Base-by-base conservation (phyloP, 2,113 vertebrate species). In the Raphicerus campestris region DNA sequence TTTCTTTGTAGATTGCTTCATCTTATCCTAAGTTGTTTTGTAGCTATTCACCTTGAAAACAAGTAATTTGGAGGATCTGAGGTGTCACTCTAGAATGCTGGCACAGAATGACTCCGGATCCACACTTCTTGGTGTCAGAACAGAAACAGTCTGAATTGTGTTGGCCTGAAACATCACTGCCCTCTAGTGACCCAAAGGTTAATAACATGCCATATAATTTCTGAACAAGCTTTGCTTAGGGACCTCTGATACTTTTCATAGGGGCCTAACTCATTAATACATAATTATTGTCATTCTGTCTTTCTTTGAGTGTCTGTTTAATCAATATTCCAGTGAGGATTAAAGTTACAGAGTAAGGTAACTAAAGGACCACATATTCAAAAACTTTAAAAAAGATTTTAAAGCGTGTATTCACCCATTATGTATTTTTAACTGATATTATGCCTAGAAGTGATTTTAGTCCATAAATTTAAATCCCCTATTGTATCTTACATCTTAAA, bases 151-250 rank as follows among this genome's bases (percentile, higher is more conserved):
- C 60, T 58, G 53, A 83, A 66, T 39, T 87, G 53, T n/a, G 28
- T 80, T 96, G 55, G 2, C 91, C 61, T 94, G 89, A 90, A 83
- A 70, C 96, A 93, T 45, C 4, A 97, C 58, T 70, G 42, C 97
- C 98, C 97, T 83, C 97, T 93, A 91, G 97, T 96, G 98, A 81
- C 58, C 10, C 35, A 35, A 78, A 80, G 60, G 35, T 58, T 82
- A 93, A 90, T 88, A 92, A 75, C 94, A 91, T 19, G 13, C 66
- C 84, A 42, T 56, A 13, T 22, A 89, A 78, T 61, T 93, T 93
- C 13, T 49, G 55, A 58, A 56, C 0, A 20, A 49, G 47, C 5
- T 84, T 86, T 85, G 51, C 45, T 55, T 82, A 63, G n/a, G 58
- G 17, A 66, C 19, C 11, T 60, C 30, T 42, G 20, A 45, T 95